phyloP scores from a whole-genome alignment of 1,140 invertebrate genomes.

The Cheumatopsyche charites region DNA sequence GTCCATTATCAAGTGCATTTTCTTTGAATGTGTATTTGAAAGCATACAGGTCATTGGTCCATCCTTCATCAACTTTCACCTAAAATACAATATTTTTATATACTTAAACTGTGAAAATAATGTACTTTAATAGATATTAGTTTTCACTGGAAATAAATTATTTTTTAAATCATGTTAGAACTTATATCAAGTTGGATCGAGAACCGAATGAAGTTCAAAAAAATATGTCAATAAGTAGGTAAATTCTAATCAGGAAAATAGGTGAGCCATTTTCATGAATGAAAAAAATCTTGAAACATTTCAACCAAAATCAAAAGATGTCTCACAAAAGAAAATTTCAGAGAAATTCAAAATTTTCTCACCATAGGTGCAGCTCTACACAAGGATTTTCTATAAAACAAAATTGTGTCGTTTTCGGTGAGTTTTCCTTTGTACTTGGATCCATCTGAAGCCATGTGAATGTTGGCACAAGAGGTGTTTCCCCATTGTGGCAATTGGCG shows the following conservation, averaged over 20 bases:
- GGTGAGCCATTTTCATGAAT: too few relatives aligned
- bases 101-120: too few relatives aligned
- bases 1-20: constrained; percentile 78
- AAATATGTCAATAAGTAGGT: too few relatives aligned
- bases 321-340: too few relatives aligned
- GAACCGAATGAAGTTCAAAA: too few relatives aligned
- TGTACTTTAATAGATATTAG: too few relatives aligned
- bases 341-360: constrained; percentile 46
- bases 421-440: constrained; percentile 79
- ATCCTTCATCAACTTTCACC: constrained; percentile 66
- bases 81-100: constrained; percentile 51
- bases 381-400: constrained; percentile 83
- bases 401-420: constrained; percentile 68
- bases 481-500: constrained; percentile 79
- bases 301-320: too few relatives aligned
- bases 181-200: too few relatives aligned
- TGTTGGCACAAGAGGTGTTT: constrained; percentile 71
- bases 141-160: too few relatives aligned
- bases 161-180: too few relatives aligned
- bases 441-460: constrained; percentile 83
- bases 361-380: constrained; percentile 71
- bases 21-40: constrained; percentile 75
- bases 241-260: too few relatives aligned
- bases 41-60: constrained; percentile 63
- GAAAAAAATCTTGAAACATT: too few relatives aligned